Percentiles rank a stretch among this genome's conserved stretches.
phyloP scores from a whole-genome alignment of 92 coral and sea anemone species.

The Phymanthus crucifer region DNA sequence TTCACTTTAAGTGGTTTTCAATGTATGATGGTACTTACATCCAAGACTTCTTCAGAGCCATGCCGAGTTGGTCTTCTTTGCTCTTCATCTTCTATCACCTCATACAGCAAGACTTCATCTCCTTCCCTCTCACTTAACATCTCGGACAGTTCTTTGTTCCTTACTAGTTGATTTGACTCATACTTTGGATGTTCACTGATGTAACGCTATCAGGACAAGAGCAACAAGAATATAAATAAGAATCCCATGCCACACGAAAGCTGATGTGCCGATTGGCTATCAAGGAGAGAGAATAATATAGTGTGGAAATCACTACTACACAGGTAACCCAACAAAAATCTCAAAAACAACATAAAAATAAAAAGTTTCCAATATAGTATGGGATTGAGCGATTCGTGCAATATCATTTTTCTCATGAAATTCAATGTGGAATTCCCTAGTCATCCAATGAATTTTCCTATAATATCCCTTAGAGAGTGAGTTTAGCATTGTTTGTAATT shows the following conservation, averaged over 20 bases:
- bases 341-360: no score
- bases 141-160: conserved; percentile 79
- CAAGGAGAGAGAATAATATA: no score
- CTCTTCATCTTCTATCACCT: conserved; percentile 74
- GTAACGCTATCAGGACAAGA: conserved; percentile 46
- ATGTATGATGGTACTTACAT: background rate
- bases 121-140: conserved; percentile 85
- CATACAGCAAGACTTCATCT: conserved; percentile 84
- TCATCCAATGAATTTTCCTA: no score
- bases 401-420: no score
- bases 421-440: no score
- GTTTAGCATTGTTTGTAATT: background rate
- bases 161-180: conserved; percentile 63
- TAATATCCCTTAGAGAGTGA: no score
- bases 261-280: no score
- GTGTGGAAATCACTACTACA: no score
- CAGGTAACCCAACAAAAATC: no score
- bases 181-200: conserved; percentile 83
- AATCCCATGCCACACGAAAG: background rate
- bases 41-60: background rate
- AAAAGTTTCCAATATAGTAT: no score
- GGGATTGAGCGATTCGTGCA: no score
- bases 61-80: conserved; percentile 23
- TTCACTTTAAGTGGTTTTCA: no score
- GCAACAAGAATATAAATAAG: background rate